A percentile compares a stretch with the other conserved stretches of the same genome.
Evolutionary conservation across 35 echinoderm and acorn worm genomes (phyloP).

Genomic region (Apostichopus parvimensis): DNA sequence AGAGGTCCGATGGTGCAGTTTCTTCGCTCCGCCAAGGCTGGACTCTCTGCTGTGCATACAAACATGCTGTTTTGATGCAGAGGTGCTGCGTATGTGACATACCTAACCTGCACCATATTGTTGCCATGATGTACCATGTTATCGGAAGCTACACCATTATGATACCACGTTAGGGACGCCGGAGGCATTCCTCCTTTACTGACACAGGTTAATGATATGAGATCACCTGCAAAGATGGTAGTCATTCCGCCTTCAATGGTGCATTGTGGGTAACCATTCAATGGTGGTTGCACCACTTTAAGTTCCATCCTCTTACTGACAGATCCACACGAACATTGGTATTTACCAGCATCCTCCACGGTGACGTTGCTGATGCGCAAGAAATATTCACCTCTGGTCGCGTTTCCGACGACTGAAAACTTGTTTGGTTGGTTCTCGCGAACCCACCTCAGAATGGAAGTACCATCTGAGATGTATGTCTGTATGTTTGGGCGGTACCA

Average conservation of each 20-base stretch:
- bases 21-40: background rate
- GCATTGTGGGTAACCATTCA: constrained; percentile 36
- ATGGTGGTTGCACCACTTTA: constrained; percentile 20
- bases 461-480: constrained; percentile 24
- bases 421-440: background rate
- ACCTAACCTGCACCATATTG: constrained; percentile 18
- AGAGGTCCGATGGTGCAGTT: constrained; percentile 48
- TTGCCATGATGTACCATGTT: constrained; percentile 18
- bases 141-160: constrained; percentile 14
- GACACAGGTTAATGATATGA: constrained; percentile 24
- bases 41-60: constrained; percentile 24
- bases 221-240: constrained; percentile 35
- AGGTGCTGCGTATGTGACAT: constrained; percentile 8
- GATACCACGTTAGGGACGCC: background rate
- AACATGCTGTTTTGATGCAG: background rate
- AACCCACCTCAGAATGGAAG: background rate
- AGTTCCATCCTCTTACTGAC: constrained; percentile 26
- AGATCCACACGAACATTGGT: constrained; percentile 44
- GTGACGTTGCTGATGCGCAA: constrained; percentile 22
- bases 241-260: constrained; percentile 35
- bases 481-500: constrained; percentile 29
- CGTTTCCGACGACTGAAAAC: constrained; percentile 39
- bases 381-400: constrained; percentile 14
- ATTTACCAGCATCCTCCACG: constrained; percentile 32
- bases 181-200: constrained; percentile 49